Evolutionary conservation across 1,140 invertebrate species (phyloP), one percentile per base, ranked within the genome.

Genomic region (Drosophila pruinosa): DNA sequence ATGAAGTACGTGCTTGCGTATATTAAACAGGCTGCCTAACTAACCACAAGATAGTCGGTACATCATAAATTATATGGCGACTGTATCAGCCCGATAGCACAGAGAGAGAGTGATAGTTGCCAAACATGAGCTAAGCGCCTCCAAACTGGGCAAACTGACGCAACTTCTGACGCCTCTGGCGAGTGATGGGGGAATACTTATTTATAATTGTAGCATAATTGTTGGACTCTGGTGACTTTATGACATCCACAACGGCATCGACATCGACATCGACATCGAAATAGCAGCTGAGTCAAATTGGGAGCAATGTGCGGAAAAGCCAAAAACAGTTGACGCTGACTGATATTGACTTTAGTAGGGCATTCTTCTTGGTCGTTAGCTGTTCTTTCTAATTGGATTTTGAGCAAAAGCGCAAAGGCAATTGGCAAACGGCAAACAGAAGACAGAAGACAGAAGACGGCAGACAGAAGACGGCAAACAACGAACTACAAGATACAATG

Each of bases 181-280:
- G 7, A 4, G 1, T 45, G 41, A 64, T 70, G 68, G 17, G 36
- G 14, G 24, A 39, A 36, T 54, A 52, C 53, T 50, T 83, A 80
- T 83, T 74, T 77, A 85, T 85, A 86, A 85, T 86, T 74, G 77
- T 74, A 70, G 34, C 72, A 76, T 73, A 83, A 83, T 83, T 81
- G 70, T 63, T 24, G 36, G 7, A 17, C 41, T 52, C 24, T 52
- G 48, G 17, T 14, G 12, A 31, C 5, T 15, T 7, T 7, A 7
- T 19, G 15, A 41, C 17, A 48, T n/a, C n/a, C n/a, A n/a, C n/a
- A 36, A 28, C 68, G 26, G 21, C 10, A 19, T 36, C 21, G 22
- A 57, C 38, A 61, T 63, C 65, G 41, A 76, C 31, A 12, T 34
- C 31, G n/a, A 34, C 10, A 34, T 34, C 10, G 31, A 85, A 85